Evolutionary conservation across 2,888 invertebrate genomes (phyloP), one percentile per base, ranked within the genome.

Genomic region (Caenorhabditis sp.): DNA sequence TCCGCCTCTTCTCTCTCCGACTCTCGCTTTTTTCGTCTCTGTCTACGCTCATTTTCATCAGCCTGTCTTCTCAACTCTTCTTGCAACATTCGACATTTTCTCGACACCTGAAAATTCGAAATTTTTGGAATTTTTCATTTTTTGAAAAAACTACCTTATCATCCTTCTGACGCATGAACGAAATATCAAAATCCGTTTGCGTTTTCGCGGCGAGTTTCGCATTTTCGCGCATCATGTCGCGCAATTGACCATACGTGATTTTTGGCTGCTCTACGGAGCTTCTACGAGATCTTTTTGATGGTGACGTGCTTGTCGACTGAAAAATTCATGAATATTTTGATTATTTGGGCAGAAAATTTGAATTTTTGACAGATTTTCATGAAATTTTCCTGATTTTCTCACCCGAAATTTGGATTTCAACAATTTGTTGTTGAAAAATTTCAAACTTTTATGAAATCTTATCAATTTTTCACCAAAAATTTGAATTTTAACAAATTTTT

Each of bases 1-100:
- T 31, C 61, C 6, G 43, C 59, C 23, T 53, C 31, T 57, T 36
- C 53, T 58, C 58, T 58, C 50, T 50, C 37, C 37, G 58, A 19
- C 19, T 58, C 26, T 37, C 27, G 6, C 24, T 26, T 19, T 26
- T 55, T 17, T n/a, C 23, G 19, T 50, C 21, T 26, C 43, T 19
- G 26, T 24, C 55, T 26, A 19, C 58, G 3, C 14, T 37, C 57
- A 60, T 57, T 23, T 5, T 43, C 43, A 10, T 43, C 43, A 2
- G 10, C 58, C 5, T 51, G 19, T 51, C n/a, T 51, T 12, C 21
- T n/a, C 2, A 17, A 21, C 8, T 23, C 23, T 51, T 51, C 51
- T 21, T 17, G 8, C 51, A 19, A 21, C 3, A 21, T 23, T 51
- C 19, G 21, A 51, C 8, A 6, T 4, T 51, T 51, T 51, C 19